Evolutionary conservation across 1,140 invertebrate species (phyloP), one percentile per base, ranked within the genome.

Genomic region (Leguminivora glycinivorella): DNA sequence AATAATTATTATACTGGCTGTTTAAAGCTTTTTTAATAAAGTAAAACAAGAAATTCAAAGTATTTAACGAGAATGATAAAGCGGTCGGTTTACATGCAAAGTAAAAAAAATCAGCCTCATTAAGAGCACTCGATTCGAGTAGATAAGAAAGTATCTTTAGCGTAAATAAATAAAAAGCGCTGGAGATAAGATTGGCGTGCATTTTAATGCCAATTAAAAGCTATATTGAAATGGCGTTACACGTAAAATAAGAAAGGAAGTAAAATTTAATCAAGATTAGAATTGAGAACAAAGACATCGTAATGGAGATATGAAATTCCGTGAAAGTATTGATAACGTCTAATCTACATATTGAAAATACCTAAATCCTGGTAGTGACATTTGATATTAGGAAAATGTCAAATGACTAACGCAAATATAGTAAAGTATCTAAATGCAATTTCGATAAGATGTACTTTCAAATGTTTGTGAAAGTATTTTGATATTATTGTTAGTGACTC

Each of bases 351-450:
- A 63, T 17, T 17, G 14, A 63, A 17, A 60, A 17, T 19, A 63
- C 58, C 58, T 63, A 63, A 22, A 63, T 63, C 58, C 58, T 63
- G 14, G 6, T 63, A 31, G 26, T 63, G n/a, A 63, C 58, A 63
- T 31, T 4, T 26, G 58, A 29, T 17, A 63, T 52, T 52, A 52
- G 19, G 7, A 22, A n/a, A 52, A 52, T 52, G 19, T 22, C 47
- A 9, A 52, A 52, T 52, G 47, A 52, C 47, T 52, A 19, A 52
- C 14, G n/a, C 19, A 52, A 22, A 22, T 82, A 22, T 82, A 85
- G 84, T 83, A 78, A 80, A 78, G 69, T 78, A n/a, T n/a, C n/a
- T 79, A 58, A 22, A 19, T 22, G 47, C 47, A 52, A n/a, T 52
- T 22, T 52, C 17, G 6, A 19, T 22, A 2, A 22, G 19, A 52